Evolutionary conservation across 2,113 vertebrate species (phyloP), one percentile per base, ranked within the genome.

Genomic region (Neolamprologus ventralis): DNA sequence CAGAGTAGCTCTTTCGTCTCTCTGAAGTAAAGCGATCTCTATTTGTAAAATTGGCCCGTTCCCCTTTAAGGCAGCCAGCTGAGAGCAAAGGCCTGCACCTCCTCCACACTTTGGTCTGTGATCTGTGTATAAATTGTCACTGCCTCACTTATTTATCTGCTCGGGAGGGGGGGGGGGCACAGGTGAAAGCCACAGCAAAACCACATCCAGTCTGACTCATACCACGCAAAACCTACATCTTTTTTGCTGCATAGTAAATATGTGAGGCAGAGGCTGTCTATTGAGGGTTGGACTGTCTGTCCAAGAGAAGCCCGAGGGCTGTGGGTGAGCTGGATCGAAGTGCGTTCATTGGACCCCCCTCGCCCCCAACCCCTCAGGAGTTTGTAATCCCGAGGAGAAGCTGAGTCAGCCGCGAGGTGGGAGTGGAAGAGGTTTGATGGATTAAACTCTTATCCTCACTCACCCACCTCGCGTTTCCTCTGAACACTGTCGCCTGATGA

Each of bases 391-490:
- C n/a, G 5, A 12, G 21, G 85, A 81, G 88, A 84, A 93, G 87
- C 84, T 92, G 93, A 94, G 93, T 95, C 94, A 96, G 95, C 92
- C 81, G 45, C 8, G 40, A 53, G 42, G 86, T 86, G 88, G 89
- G 87, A 89, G 82, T 89, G 86, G 88, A 88, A 87, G 86, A 84
- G 89, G 93, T 93, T 93, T 95, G 94, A 96, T 95, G 90, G 94
- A 96, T 95, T 95, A 93, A 95, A 94, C 90, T 89, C 90, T 94
- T 91, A 94, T 95, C 90, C 91, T 86, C 87, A 54, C 85, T 94
- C 90, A 93, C 84, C 85, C 88, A 79, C 89, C 80, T 54, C 85
- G 86, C 12, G 79, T 87, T 91, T 94, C 86, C 84, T 82, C 84
- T 82, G 73, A 68, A 90, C 57, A 31, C 65, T 1, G 12, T 58